phyloP scores from a whole-genome alignment of 2,797 vertebrate genomes.

The Anniella stebbinsi region DNA sequence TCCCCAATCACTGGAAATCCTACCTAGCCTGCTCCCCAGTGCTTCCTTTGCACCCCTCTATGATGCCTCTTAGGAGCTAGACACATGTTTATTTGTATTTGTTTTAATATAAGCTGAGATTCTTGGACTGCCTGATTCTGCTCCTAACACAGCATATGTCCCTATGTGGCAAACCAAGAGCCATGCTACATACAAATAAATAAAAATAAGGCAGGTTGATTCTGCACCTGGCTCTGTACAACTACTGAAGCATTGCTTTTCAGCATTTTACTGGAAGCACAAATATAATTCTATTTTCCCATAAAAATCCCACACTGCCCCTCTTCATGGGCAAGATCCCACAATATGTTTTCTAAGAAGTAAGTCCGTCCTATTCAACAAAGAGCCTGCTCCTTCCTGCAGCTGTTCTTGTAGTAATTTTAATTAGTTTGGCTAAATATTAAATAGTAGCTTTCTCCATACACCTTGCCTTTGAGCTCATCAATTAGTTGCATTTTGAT shows the following conservation, averaged over 20 bases:
- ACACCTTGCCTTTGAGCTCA: neutral
- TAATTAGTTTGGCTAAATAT: neutral
- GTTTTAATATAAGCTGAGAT: neutral
- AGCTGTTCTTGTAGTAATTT: neutral
- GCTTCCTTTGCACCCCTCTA: neutral
- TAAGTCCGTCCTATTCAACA: neutral
- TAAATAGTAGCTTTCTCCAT: neutral
- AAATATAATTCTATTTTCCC: neutral
- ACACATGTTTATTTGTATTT: neutral
- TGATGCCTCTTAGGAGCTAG: neutral
- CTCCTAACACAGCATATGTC: no score
- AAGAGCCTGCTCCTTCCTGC: neutral
- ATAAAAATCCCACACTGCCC: neutral
- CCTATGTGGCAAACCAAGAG: neutral
- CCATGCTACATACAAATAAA: neutral
- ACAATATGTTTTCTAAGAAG: neutral
- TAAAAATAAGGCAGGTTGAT: neutral
- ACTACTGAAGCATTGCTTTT: neutral
- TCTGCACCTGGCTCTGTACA: no score
- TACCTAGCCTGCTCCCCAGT: neutral
- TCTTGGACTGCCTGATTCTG: neutral
- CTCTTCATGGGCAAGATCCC: neutral
- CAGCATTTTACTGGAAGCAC: no score
- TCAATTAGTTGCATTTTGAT: neutral
- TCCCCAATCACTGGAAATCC: neutral